A percentile compares a stretch with the other conserved stretches of the same genome.
Evolutionary conservation across 2,113 vertebrate genomes (phyloP).

Genomic region (Calypte anna): DNA sequence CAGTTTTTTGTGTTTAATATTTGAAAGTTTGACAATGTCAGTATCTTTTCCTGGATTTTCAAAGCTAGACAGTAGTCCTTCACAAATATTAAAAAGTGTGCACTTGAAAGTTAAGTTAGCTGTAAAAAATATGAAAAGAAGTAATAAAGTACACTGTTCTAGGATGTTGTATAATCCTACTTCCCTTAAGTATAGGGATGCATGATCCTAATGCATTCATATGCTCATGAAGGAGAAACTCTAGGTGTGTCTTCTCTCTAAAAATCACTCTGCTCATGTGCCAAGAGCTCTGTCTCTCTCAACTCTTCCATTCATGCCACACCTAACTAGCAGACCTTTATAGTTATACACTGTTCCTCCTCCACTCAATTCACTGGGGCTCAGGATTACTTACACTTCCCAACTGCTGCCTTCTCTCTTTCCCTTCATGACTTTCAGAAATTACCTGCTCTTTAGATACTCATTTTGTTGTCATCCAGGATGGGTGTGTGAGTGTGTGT

Average conservation of each 20-base stretch:
- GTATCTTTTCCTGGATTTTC: not conserved
- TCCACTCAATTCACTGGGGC: not conserved
- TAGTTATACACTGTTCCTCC: not conserved
- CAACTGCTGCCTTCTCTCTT: not conserved
- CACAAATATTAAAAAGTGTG: not conserved
- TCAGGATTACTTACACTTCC: not conserved
- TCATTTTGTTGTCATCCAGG: not conserved
- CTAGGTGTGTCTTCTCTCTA: not conserved
- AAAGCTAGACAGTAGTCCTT: not conserved
- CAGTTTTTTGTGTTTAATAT: not conserved
- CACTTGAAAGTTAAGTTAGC: not conserved
- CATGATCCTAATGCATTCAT: not conserved
- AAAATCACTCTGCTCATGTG: not conserved
- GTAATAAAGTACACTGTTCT: not conserved
- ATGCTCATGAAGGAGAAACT: not conserved
- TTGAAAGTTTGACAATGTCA: not conserved
- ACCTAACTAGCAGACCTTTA: not conserved
- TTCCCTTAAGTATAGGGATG: not conserved
- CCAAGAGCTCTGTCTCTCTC: not conserved
- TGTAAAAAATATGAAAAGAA: not conserved
- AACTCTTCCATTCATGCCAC: not conserved
- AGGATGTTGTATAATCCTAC: not conserved
- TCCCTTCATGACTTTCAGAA: not conserved
- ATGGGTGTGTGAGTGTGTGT: fast-evolving
- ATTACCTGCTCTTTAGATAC: not conserved